Percentiles rank a stretch among this genome's conserved stretches.
Evolutionary conservation across 2,888 invertebrate genomes (phyloP).

Genomic region (Caenorhabditis wallacei): DNA sequence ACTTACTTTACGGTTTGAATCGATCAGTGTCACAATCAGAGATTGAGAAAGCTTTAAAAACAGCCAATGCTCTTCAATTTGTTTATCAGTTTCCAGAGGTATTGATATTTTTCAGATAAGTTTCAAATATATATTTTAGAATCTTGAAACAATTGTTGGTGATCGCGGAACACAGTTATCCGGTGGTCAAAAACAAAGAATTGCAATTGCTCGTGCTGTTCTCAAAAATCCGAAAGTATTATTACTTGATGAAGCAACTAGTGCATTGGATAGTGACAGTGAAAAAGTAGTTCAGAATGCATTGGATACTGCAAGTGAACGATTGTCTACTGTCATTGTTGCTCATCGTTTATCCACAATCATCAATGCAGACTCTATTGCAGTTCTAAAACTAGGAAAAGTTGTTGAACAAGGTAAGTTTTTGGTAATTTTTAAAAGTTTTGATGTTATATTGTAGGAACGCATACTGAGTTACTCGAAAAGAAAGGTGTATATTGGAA

Average conservation of each 20-base stretch:
- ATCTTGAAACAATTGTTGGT: slow-evolving; percentile 83
- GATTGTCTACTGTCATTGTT: slow-evolving; percentile 84
- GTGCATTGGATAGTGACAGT: slow-evolving; percentile 72
- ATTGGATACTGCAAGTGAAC: slow-evolving; percentile 86
- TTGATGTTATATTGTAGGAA: slow-evolving; percentile 17
- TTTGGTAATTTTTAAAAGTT: background rate
- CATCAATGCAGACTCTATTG: slow-evolving; percentile 78
- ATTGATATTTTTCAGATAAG: slow-evolving; percentile 11
- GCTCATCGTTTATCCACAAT: slow-evolving; percentile 85
- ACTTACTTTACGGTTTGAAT: slow-evolving; percentile 19
- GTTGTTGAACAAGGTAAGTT: slow-evolving; percentile 84
- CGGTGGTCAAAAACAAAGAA: slow-evolving; percentile 84
- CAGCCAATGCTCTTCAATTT: slow-evolving; percentile 84
- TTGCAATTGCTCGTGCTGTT: slow-evolving; percentile 84
- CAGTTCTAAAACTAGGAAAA: slow-evolving; percentile 69
- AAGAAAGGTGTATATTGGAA: slow-evolving; percentile 27
- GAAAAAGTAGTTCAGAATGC: slow-evolving; percentile 89
- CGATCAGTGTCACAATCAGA: slow-evolving; percentile 42
- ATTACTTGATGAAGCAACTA: slow-evolving; percentile 60
- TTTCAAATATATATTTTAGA: slow-evolving; percentile 35
- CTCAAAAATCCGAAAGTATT: slow-evolving; percentile 49
- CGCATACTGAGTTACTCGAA: slow-evolving; percentile 36
- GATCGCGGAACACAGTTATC: slow-evolving; percentile 84
- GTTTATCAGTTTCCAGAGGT: slow-evolving; percentile 83
- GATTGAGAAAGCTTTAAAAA: slow-evolving; percentile 76